Evolutionary conservation across 2,113 vertebrate genomes (phyloP).

Genomic region (Corythaeola cristata): DNA sequence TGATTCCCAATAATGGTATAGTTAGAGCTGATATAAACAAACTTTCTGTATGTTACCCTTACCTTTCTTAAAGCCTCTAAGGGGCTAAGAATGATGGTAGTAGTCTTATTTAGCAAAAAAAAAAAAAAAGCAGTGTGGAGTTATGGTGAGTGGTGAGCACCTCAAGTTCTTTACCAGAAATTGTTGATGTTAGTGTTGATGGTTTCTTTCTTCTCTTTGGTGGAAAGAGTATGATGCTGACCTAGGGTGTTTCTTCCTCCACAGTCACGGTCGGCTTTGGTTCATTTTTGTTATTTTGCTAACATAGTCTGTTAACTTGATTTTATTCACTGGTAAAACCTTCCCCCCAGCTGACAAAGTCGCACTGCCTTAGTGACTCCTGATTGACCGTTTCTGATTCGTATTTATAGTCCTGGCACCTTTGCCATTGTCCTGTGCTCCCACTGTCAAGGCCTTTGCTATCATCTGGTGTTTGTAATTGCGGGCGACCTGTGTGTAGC

Average conservation of each 20-base stretch:
- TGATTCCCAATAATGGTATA: not conserved
- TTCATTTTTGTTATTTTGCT: not conserved
- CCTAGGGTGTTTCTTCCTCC: not conserved
- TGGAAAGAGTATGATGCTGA: not conserved
- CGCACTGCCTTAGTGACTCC: not conserved
- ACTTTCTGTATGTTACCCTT: fast-evolving
- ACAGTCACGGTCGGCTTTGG: not conserved
- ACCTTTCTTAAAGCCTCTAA: fast-evolving
- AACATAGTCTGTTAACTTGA: not conserved
- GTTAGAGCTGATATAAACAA: not conserved
- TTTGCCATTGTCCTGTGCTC: not conserved
- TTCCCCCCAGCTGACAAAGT: not conserved
- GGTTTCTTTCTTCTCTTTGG: not conserved
- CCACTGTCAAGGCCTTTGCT: not conserved
- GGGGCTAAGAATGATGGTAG: not conserved
- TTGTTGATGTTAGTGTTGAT: not conserved
- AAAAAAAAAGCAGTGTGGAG: not conserved
- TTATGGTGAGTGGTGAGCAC: not conserved
- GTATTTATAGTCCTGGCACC: not conserved
- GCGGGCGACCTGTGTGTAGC: not conserved
- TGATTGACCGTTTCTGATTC: not conserved
- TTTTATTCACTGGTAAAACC: not conserved
- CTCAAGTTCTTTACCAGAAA: not conserved
- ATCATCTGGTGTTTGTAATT: not conserved
- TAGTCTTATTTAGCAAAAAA: not conserved